A percentile compares a stretch with the other conserved stretches of the same genome.
Evolutionary conservation across 2,113 vertebrate species (phyloP).

Genomic region (Calyptomena viridis): DNA sequence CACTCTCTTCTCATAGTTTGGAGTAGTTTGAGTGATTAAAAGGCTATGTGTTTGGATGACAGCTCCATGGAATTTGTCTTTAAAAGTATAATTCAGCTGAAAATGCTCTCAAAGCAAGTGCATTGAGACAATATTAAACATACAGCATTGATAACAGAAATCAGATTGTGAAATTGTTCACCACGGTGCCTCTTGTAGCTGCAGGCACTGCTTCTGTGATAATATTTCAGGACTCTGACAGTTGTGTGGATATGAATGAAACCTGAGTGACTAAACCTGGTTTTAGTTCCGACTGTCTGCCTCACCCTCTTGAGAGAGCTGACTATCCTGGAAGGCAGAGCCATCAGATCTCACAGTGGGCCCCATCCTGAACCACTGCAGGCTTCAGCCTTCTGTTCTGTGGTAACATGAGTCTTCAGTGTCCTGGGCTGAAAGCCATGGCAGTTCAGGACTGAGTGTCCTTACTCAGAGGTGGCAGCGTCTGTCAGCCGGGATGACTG

Average conservation of each 20-base stretch:
- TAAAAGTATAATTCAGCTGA: neutral
- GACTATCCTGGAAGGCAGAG: neutral
- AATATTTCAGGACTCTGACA: neutral
- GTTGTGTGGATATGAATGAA: neutral
- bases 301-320: neutral
- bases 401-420: neutral
- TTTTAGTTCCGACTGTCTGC: neutral
- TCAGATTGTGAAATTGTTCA: neutral
- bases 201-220: neutral
- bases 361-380: neutral
- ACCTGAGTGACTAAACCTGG: neutral
- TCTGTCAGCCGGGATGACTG: neutral
- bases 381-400: neutral
- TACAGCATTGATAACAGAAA: neutral
- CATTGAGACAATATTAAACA: neutral
- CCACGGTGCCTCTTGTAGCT: neutral
- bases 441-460: neutral
- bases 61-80: neutral
- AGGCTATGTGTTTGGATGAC: neutral
- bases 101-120: neutral
- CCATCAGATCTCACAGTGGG: rapidly evolving
- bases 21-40: neutral
- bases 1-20: neutral
- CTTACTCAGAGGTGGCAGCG: neutral
- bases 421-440: neutral